These are phyloP conservation scores for Aplysia californica DNA, from an alignment of 1,140 invertebrate species.

Conservation along the genomic window DNA sequence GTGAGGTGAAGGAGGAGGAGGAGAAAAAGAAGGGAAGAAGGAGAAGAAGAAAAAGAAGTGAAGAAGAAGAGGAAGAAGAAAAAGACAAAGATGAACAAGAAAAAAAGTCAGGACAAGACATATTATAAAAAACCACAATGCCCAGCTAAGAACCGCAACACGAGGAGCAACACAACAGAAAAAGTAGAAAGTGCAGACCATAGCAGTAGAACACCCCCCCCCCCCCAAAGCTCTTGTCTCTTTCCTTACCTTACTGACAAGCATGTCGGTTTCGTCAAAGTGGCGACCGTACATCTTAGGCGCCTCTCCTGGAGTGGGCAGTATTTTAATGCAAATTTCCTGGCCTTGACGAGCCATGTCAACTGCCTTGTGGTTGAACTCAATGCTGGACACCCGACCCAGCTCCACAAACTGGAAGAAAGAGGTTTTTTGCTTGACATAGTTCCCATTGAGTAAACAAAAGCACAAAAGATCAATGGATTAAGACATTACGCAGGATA, in stretches of 20 bases:
- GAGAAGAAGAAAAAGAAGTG: not conserved
- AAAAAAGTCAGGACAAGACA: too few relatives aligned
- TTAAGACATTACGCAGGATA: too few relatives aligned
- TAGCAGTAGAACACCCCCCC: too few relatives aligned
- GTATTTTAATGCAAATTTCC: constrained; percentile 99
- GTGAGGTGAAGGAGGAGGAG: not conserved
- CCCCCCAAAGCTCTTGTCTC: too few relatives aligned
- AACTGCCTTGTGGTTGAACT: constrained; percentile 83
- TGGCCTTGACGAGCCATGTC: constrained; percentile 94
- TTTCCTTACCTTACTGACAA: constrained; percentile 98
- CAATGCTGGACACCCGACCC: constrained; percentile 94
- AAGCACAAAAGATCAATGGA: too few relatives aligned
- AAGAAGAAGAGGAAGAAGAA: not conserved
- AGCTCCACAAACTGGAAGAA: constrained; percentile 87
- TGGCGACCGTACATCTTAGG: constrained; percentile 99
- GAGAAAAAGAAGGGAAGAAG: not conserved
- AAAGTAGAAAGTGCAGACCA: too few relatives aligned
- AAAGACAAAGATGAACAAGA: too few relatives aligned
- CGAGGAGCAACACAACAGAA: too few relatives aligned
- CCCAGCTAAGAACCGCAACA: too few relatives aligned
- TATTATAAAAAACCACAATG: too few relatives aligned
- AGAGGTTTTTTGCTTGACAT: too few relatives aligned
- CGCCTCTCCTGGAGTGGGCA: constrained; percentile 93
- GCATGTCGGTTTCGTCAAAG: constrained; percentile 95
- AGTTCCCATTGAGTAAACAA: too few relatives aligned